A percentile compares a stretch with the other conserved stretches of the same genome.
Conservation (phyloP, 2,113 vertebrate genomes). For the Camelus bactrianus region DNA sequence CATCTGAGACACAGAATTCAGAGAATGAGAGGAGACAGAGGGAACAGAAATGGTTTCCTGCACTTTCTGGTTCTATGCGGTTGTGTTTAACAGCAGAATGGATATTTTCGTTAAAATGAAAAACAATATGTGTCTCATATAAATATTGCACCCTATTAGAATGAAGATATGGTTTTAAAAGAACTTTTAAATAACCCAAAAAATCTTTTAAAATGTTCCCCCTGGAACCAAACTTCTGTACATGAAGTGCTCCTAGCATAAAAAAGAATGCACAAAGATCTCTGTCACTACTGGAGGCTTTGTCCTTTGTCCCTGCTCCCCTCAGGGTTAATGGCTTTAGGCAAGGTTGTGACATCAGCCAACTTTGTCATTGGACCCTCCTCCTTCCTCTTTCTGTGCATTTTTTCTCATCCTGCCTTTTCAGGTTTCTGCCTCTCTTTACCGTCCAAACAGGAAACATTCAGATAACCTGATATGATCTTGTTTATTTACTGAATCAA, state of each 20-base stretch:
- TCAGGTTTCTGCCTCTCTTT: not conserved
- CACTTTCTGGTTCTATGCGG: not conserved
- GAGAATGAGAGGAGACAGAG: not conserved
- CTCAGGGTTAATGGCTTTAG: too few species aligned
- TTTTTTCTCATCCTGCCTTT: not conserved
- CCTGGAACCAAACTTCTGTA: not conserved
- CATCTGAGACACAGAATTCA: not conserved
- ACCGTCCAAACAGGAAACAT: not conserved
- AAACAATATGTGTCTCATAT: not conserved
- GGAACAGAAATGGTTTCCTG: not conserved
- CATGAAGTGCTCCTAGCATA: not conserved
- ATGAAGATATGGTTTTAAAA: not conserved
- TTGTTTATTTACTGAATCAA: not conserved
- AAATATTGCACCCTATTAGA: not conserved
- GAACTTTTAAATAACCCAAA: not conserved
- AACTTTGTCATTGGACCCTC: not conserved
- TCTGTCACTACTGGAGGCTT: accelerated
- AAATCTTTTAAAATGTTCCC: not conserved
- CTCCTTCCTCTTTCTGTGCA: not conserved
- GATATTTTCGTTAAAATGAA: not conserved
- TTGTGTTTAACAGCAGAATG: not conserved
- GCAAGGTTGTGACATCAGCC: too few species aligned
- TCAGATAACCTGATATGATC: not conserved
- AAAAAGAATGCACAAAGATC: not conserved
- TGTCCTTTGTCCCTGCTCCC: not conserved